phyloP scores from a whole-genome alignment of 53 echinoderm and acorn worm species.

The Luidia sarsii region DNA sequence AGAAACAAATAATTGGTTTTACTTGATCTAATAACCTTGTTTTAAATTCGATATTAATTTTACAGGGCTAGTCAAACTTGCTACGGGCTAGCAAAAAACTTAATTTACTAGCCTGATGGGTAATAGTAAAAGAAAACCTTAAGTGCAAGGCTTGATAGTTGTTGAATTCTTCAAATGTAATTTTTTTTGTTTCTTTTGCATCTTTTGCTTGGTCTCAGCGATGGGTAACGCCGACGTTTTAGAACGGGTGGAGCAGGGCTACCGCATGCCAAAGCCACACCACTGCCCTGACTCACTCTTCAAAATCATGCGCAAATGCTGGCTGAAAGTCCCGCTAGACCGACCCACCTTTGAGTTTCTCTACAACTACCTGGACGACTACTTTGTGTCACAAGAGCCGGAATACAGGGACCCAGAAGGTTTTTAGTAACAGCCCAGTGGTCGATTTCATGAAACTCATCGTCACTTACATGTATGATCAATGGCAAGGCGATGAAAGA shows the following conservation, averaged over 20 bases:
- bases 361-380: constrained; percentile 91
- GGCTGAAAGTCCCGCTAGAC: constrained; percentile 69
- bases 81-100: no score
- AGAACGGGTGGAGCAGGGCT: constrained; percentile 84
- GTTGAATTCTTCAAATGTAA: background rate
- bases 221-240: constrained; percentile 79
- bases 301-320: constrained; percentile 82
- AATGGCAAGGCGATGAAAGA: no score
- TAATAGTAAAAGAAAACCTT: background rate
- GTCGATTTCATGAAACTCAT: no score
- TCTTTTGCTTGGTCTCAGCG: constrained; percentile 25
- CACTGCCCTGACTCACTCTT: constrained; percentile 92
- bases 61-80: no score
- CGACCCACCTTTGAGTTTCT: constrained; percentile 98
- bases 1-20: no score
- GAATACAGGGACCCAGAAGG: constrained; percentile 92
- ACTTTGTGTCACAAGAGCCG: constrained; percentile 91
- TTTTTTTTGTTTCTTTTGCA: background rate
- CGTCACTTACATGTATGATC: no score
- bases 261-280: constrained; percentile 86
- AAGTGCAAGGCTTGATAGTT: background rate
- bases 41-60: no score
- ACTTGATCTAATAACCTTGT: no score
- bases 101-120: no score
- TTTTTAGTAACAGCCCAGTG: no score